Evolutionary conservation across 1,140 invertebrate species (phyloP), one percentile per base, ranked within the genome.

Genomic region (Chironomus striatipennis): DNA sequence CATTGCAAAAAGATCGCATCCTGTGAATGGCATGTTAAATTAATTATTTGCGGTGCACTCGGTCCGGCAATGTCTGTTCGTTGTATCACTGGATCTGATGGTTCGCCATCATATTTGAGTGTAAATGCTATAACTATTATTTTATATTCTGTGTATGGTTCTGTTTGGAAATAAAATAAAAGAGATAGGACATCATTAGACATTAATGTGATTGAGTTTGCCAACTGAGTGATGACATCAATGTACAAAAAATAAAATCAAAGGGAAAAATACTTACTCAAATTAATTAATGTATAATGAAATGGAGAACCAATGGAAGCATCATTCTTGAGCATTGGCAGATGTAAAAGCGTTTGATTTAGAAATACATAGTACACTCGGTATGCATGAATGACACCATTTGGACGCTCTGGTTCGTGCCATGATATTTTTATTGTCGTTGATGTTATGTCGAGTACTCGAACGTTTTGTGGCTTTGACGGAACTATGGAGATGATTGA

Each of bases 71-170:
- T 90, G 83, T 96, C 94, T 1, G 93, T 95, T 74, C 87, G 85
- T 42, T 91, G 89, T 73, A 87, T 86, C 72, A 95, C 86, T 2
- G 87, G 83, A 76, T 90, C 88, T 8, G 93, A 94, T 24, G 87
- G 83, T 77, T 90, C 88, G 57, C 91, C 90, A 81, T 92, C 90
- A 81, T 91, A 85, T 79, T 88, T 89, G 79, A 83, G 85, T 8
- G 90, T 91, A 78, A 87, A 89, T 15, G 93, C 93, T 79, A 93
- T 91, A 9, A 95, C 89, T 88, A 90, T 94, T 77, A 97, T 89
- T 81, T 90, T 91, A 82, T 96, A 96, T 70, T 92, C 87, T 3
- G 91, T 93, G 79, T 88, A 90, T 20, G 94, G 90, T 79, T 88
- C 92, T 94, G 83, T 75, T 87, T 85, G 75, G 73, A 76, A 15